Conservation (phyloP, 2,113 vertebrate species). For the Chitala chitala region DNA sequence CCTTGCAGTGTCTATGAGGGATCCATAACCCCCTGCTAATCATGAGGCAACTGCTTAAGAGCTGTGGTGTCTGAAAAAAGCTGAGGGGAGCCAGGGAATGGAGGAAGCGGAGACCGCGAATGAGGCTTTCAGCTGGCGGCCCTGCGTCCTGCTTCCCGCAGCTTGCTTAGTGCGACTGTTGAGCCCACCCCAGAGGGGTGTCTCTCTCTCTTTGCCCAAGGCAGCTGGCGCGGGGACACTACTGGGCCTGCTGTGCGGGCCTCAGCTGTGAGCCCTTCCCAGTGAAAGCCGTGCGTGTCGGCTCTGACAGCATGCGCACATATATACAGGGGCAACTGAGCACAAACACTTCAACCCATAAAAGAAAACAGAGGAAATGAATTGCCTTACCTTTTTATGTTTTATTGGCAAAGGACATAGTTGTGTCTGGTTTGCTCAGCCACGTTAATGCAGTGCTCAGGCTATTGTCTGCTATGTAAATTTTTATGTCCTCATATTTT, state of each 20-base stretch:
- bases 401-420: conserved; percentile 12
- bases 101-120: not conserved
- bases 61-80: not conserved
- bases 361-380: conserved; percentile 5
- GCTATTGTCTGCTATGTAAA: conserved; percentile 22
- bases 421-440: conserved; percentile 2
- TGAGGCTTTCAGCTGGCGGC: conserved; percentile 22
- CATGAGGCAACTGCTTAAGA: too few species aligned
- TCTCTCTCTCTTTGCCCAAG: conserved; percentile 18
- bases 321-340: not conserved
- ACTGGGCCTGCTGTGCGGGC: conserved; percentile 18
- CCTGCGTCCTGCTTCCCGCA: conserved; percentile 17
- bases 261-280: conserved; percentile 24
- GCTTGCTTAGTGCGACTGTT: conserved; percentile 15
- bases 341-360: conserved; percentile 17
- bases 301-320: not conserved
- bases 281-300: not conserved
- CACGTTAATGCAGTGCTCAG: conserved; percentile 4
- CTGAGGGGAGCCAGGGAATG: not conserved
- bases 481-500: not conserved
- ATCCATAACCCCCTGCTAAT: not conserved
- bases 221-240: conserved; percentile 22
- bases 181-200: conserved; percentile 26
- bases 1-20: not conserved
- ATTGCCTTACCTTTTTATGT: conserved; percentile 21